Evolutionary conservation across 2,113 vertebrate genomes (phyloP), one percentile per base, ranked within the genome.

Genomic region (Machaerirhynchus nigripectus): DNA sequence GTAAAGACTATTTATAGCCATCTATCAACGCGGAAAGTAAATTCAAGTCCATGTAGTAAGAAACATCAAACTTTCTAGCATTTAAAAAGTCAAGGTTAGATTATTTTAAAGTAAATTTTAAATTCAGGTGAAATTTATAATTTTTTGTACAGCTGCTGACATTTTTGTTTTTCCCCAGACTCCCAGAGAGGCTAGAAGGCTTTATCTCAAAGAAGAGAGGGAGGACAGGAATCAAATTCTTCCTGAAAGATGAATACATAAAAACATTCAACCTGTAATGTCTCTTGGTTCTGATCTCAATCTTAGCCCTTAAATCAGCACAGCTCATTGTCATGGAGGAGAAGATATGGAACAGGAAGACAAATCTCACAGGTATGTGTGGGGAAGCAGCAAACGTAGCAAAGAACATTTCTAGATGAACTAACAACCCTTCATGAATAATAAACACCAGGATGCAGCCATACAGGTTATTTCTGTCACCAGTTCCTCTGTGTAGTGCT

Each of bases 61-160:
- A 93, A 94, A 86, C 68, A 89, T 89, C 79, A 89, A 75, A 60
- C 64, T 73, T 84, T 39, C 28, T 95, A 93, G 57, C 74, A 91
- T 95, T 95, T 93, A 60, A 94, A 90, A 87, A 96, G 90, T 90
- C 67, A 68, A 87, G 63, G 80, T 84, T 76, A 86, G 67, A 93
- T 84, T 89, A 93, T 86, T 95, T 96, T 91, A 95, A 97, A 95
- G 93, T 86, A 93, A 92, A 91, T 87, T 96, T 83, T 71, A 93
- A 94, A 82, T 86, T 84, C 46, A 67, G 47, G 42, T 84, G 24
- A 95, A 90, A 96, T 96, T 94, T 70, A 86, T 92, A 90, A 95
- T 87, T 94, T 95, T 55, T 52, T 52, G 52, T 77, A 90, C 67
- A 94, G 37, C 42, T 97, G 87, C 39, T 96, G 86, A 94, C 82